These are phyloP conservation scores for Tichodroma muraria DNA, from an alignment of 2,113 vertebrate species.

Conservation along the genomic window DNA sequence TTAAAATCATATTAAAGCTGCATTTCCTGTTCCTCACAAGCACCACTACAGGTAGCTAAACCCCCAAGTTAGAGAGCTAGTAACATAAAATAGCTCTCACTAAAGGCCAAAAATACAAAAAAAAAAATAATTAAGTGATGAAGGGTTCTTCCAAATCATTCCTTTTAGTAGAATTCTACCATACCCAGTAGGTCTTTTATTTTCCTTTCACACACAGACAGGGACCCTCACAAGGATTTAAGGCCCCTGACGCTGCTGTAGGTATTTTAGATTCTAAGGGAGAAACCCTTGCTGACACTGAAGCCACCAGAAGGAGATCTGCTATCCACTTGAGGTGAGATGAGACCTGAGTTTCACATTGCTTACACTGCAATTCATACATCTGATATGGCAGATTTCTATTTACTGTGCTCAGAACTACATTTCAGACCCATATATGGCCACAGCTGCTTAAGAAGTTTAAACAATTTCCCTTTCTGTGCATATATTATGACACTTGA, in stretches of 20 bases:
- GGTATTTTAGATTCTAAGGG: not conserved
- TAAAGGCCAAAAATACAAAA: not conserved
- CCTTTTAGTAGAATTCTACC: not conserved
- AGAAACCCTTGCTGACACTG: not conserved
- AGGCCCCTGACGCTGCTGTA: not conserved
- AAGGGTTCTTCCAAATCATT: not conserved
- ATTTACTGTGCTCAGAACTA: not conserved
- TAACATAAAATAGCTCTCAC: not conserved
- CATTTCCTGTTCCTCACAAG: not conserved
- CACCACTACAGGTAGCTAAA: not conserved
- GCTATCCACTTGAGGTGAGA: accelerated
- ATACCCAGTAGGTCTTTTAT: not conserved
- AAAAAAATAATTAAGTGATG: not conserved
- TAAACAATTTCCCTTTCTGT: not conserved
- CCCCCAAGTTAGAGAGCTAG: not conserved
- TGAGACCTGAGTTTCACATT: not conserved
- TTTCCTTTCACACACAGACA: not conserved
- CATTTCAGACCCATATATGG: not conserved
- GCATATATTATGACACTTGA: not conserved
- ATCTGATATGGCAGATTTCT: not conserved
- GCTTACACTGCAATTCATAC: not conserved
- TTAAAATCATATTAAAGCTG: not conserved
- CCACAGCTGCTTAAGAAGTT: not conserved
- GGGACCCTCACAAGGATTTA: not conserved
- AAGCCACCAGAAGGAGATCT: not conserved